Evolutionary conservation across 2,113 vertebrate genomes (phyloP), one percentile per base, ranked within the genome.

Genomic region (Odocoileus hemionus): DNA sequence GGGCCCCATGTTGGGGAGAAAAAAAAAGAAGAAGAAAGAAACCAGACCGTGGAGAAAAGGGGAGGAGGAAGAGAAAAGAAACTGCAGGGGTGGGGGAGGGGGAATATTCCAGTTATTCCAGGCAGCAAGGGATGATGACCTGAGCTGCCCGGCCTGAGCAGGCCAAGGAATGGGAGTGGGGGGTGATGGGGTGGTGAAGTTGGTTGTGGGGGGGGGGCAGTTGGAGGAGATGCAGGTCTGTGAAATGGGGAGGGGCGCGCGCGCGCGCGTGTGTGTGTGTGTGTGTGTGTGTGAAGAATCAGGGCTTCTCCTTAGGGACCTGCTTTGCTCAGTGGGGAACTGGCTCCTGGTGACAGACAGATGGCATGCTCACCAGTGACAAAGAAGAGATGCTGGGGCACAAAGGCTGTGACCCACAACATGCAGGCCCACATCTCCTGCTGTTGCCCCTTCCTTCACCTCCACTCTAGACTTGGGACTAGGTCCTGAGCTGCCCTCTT

Each of bases 161-260:
- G 76, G 28, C 45, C 15, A 3, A 28, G 45, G 76, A 50, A 16
- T 50, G 16, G 45, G 28, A 5, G 45, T 23, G 1, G 36, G 4
- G 25, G 21, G 15, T 6, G n/a, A 19, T 5, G n/a, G 19, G n/a
- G 67, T 39, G 36, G 36, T 39, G 67, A 74, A 12, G 21, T 21
- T 39, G 67, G 67, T 39, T 39, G n/a, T 2, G 7, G 61, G 33
- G 19, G 3, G 8, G n/a, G 0, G 3, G 7, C 16, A 5, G 17
- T 30, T 36, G 64, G 25, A 50, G 28, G 30, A 76, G 15, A 19
- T 4, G 6, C 14, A 0, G 2, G 55, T 6, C 45, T 15, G 52
- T 0, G 25, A 52, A 45, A 6, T 0, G 15, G 10, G 1, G 30
- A 25, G 15, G 7, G 0, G 30, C 28, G 33, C 39, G 17, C 16